Conservation (phyloP, 2,113 vertebrate species). For the Andinoacara biseriatus region DNA sequence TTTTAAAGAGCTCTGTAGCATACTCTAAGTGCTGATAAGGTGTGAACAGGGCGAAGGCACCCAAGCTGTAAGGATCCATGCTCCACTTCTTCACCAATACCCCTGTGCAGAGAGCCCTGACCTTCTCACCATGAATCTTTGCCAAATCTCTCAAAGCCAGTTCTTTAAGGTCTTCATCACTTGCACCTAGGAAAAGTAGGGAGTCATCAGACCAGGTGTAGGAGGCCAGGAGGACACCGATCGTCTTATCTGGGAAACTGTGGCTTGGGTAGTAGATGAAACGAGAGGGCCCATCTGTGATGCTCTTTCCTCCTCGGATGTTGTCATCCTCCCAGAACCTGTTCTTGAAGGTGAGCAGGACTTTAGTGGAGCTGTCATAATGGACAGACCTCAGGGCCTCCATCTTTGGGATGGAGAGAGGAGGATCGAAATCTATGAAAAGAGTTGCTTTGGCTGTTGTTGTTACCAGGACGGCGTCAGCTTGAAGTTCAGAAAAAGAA, state of each 20-base stretch:
- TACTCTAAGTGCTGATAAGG: conserved; percentile 79
- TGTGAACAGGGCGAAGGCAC: conserved; percentile 75
- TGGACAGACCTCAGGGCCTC: conserved; percentile 77
- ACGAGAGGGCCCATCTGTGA: conserved; percentile 78
- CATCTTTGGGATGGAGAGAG: conserved; percentile 64
- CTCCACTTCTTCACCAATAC: conserved; percentile 80
- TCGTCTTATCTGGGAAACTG: conserved; percentile 26
- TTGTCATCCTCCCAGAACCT: conserved; percentile 80
- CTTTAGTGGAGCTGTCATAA: conserved; percentile 77
- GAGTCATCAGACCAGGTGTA: conserved; percentile 79
- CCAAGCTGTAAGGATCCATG: conserved; percentile 71
- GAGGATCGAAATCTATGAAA: conserved; percentile 73
- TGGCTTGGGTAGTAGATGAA: conserved; percentile 85
- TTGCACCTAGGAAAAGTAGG: conserved; percentile 67
- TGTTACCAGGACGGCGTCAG: conserved; percentile 72
- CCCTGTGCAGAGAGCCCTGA: conserved; percentile 54
- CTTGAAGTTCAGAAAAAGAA: background rate
- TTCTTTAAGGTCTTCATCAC: conserved; percentile 42
- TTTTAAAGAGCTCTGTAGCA: conserved; percentile 51
- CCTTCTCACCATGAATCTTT: conserved; percentile 61
- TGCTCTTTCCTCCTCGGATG: conserved; percentile 63
- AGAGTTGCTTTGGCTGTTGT: conserved; percentile 78
- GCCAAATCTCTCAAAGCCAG: conserved; percentile 75
- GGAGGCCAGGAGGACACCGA: conserved; percentile 78
- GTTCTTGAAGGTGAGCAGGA: conserved; percentile 75